Conservation (phyloP, 2,888 invertebrate species). For the Microctonus hyperodae region DNA sequence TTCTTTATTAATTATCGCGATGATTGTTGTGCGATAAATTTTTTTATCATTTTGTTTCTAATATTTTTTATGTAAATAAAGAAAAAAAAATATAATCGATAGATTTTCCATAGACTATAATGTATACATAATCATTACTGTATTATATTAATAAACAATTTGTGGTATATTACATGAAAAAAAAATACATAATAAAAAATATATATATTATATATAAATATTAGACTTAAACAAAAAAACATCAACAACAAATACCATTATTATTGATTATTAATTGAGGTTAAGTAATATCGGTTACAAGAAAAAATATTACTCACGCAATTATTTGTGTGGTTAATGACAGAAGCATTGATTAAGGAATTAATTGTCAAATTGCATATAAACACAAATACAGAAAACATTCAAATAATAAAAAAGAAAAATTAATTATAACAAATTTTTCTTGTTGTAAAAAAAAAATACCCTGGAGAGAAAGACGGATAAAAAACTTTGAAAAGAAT, state of each 20-base stretch:
- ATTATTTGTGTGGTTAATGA: slow-evolving; percentile 39
- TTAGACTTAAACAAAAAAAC: slow-evolving; percentile 33
- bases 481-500: neutral
- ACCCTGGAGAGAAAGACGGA: slow-evolving; percentile 36
- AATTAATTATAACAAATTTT: no score
- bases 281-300: slow-evolving; percentile 45
- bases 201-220: slow-evolving; percentile 40
- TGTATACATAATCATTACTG: slow-evolving; percentile 61
- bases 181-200: slow-evolving; percentile 37
- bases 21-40: slow-evolving; percentile 20
- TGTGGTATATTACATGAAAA: slow-evolving; percentile 56
- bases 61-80: slow-evolving; percentile 58
- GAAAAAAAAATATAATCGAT: slow-evolving; percentile 52
- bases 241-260: slow-evolving; percentile 40
- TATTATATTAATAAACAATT: slow-evolving; percentile 59
- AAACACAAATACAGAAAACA: slow-evolving; percentile 41
- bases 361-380: slow-evolving; percentile 24
- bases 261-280: slow-evolving; percentile 51
- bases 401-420: slow-evolving; percentile 31
- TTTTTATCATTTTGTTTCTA: slow-evolving; percentile 44
- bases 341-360: slow-evolving; percentile 40
- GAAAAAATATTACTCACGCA: slow-evolving; percentile 35
- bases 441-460: slow-evolving; percentile 35
- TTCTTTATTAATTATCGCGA: neutral
- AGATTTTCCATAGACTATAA: slow-evolving; percentile 54